Base-by-base conservation (phyloP, 92 coral and sea anemone species). In the Micromussa lordhowensis region DNA sequence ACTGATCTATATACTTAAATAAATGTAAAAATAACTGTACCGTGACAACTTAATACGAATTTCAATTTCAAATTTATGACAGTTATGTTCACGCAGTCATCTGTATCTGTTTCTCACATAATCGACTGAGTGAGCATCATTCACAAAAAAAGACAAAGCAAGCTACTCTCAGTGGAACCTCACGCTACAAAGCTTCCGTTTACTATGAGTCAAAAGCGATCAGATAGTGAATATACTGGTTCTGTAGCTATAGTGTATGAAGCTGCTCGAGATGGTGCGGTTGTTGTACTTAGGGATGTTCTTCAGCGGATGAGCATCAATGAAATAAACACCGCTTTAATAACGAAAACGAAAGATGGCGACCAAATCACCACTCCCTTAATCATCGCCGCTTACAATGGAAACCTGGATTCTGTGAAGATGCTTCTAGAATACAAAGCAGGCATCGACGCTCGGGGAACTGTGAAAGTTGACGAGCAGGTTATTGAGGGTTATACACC, bases 401-500 rank as follows among this genome's bases (percentile, higher is more conserved):
- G 96, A 29, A 85, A 94, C 63, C 61, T 88, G 15, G 89, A 91
- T 28, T 78, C 89, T 36, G 94, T 91, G 22, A 85, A 89, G 28
- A 68, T 86, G 21, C 91, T 94, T 38, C 89, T 94, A 12, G 83
- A 84, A 7, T 91, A 89, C 79, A 82, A 85, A 19, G 96, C 92
- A 17, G 82, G 91, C 55, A 86, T 91, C 8, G 96, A 91, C 78
- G 93, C 88, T 12, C 78, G 86, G 72, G 93, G 96, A 48, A 91
- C 91, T 5, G 91, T 94, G 0, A 94, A 89, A 72, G 86, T 91
- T 15, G 91, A 86, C 22, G 93, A 89, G 59, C 85, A 91, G 34
- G 90, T 91, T 12, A 92, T 91, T 15, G 94, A 94, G 61, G 94
- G 90, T 78, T 91, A 91, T 72, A 85, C 93, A 90, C 94, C 97